Base-by-base conservation (phyloP, 2,888 invertebrate genomes). In the Apoda limacodes region DNA sequence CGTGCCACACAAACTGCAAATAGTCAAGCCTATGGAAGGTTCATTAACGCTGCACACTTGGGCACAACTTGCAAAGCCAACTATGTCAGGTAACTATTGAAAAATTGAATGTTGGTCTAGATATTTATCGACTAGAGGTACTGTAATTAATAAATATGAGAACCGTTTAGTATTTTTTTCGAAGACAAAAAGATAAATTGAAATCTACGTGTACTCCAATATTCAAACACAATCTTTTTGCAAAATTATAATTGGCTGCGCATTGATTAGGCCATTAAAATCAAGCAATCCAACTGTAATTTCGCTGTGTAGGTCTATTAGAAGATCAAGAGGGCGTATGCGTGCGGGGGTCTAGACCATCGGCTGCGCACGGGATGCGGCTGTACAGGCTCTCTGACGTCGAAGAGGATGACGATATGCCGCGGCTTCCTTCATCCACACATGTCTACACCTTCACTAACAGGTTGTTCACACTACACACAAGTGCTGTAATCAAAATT, bases 11-110 rank as follows among this genome's bases (percentile, higher is more conserved):
- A 94, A 95, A 62, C 71, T 95, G 45, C 93, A 93, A 75, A 94
- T 95, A 43, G 91, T 95, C 3, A 95, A 95, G 56, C 95, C 95
- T 0, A 82, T 95, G 69, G 95, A 95, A 71, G 95, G 97, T 7
- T 97, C 96, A 1, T 89, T 92, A 52, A 97, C 96, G 0, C 71
- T 98, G 33, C 92, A 93, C 59, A 93, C 95, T 44, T 98, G 98
- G 98, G 92, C 94, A 32, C 91, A 93, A 45, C 84, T 98, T 25
- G 98, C 98, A 25, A 95, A 94, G 29, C 98, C 98, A 6, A 93
- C 92, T 28, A 85, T 97, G 57, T 92, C 93, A 39, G 94, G 95
- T 45, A 48, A 43, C 30, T 25, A 23, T 9, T 17, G 22, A n/a
- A n/a, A n/a, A n/a, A n/a, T n/a, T n/a, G n/a, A n/a, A n/a, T n/a